Evolutionary conservation across 2,797 vertebrate genomes (phyloP).

Genomic region (Leucoraja ocellata): DNA sequence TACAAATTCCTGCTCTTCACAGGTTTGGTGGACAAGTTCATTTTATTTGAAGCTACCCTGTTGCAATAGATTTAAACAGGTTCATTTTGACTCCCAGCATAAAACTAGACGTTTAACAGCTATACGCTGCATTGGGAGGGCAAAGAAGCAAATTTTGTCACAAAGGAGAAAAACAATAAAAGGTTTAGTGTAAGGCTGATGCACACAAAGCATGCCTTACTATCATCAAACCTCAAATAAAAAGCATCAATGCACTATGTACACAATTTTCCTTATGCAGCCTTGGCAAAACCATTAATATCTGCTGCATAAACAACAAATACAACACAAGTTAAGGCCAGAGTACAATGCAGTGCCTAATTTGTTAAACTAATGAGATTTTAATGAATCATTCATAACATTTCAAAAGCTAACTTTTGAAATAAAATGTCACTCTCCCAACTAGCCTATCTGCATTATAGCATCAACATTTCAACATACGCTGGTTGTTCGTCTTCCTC

Average conservation of each 20-base stretch:
- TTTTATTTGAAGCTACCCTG: not conserved
- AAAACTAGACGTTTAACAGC: not conserved
- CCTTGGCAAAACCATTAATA: not conserved
- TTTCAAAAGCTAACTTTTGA: not conserved
- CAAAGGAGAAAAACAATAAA: not conserved
- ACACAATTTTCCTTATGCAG: too few species aligned
- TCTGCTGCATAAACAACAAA: not conserved
- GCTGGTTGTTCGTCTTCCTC: slow-evolving; percentile 73
- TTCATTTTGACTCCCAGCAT: not conserved
- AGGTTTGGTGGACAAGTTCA: not conserved
- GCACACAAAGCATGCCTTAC: too few species aligned
- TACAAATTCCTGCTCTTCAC: not conserved
- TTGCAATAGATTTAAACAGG: not conserved
- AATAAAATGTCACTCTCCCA: not conserved
- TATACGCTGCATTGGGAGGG: not conserved
- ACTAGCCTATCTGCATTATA: not conserved
- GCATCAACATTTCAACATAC: slow-evolving; percentile 50
- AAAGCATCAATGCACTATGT: not conserved
- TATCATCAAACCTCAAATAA: too few species aligned
- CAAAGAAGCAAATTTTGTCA: not conserved
- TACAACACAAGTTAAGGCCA: not conserved
- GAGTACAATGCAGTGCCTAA: too few species aligned
- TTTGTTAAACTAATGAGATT: not conserved
- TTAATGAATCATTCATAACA: slow-evolving; percentile 9
- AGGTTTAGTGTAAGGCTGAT: not conserved